Evolutionary conservation across 2,797 vertebrate genomes (phyloP).

Genomic region (Cheirogaleus major): DNA sequence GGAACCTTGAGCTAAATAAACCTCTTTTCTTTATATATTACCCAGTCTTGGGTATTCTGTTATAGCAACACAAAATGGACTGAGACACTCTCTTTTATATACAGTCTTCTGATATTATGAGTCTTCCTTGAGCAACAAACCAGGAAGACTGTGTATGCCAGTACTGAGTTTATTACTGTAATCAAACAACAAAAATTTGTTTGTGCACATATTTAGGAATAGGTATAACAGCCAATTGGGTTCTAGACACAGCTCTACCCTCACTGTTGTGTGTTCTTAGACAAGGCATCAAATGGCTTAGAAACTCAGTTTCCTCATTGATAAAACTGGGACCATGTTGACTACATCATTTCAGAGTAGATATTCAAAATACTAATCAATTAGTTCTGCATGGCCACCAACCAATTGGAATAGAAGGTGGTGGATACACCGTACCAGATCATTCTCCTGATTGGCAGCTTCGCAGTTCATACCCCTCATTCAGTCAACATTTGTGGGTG

Average conservation of each 20-base stretch:
- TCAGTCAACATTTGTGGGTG: neutral
- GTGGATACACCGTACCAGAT: neutral
- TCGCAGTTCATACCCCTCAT: neutral
- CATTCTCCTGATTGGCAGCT: neutral
- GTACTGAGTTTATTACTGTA: neutral
- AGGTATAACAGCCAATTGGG: neutral
- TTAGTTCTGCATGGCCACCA: neutral
- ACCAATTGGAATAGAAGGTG: neutral
- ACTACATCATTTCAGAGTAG: neutral
- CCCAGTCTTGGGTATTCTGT: neutral
- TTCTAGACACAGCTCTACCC: slow-evolving; percentile 35
- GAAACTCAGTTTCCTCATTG: slow-evolving; percentile 34
- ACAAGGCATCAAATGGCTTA: slow-evolving; percentile 60
- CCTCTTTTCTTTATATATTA: neutral
- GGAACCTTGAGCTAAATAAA: neutral
- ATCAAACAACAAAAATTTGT: neutral
- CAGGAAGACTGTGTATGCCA: neutral
- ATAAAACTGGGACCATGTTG: slow-evolving; percentile 46
- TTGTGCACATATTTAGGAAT: neutral
- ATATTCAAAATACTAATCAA: neutral
- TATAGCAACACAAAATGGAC: neutral
- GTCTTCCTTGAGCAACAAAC: neutral
- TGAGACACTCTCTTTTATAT: neutral
- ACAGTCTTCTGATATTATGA: neutral
- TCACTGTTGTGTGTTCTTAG: slow-evolving; percentile 45